These are phyloP conservation scores for Asobara japonica DNA, from an alignment of 1,140 invertebrate species.

Conservation along the genomic window DNA sequence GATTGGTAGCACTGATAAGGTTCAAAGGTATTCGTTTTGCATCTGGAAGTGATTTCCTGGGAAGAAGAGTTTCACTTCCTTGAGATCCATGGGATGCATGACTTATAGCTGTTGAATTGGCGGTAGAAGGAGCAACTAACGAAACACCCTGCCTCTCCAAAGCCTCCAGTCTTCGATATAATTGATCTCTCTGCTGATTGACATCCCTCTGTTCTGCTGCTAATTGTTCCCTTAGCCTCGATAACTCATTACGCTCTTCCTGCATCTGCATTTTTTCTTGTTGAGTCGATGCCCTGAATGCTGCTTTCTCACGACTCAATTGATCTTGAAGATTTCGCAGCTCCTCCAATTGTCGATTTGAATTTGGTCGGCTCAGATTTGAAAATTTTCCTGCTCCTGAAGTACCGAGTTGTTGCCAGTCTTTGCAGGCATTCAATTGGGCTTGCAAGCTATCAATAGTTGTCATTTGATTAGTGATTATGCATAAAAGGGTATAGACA, in stretches of 20 bases:
- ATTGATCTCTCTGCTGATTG: slow-evolving; percentile 84
- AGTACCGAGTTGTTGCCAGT: slow-evolving; percentile 36
- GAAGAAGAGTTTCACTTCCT: slow-evolving; percentile 46
- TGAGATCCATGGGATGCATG: slow-evolving; percentile 44
- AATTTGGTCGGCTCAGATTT: slow-evolving; percentile 65
- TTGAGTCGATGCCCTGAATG: slow-evolving; percentile 74
- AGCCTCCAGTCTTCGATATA: slow-evolving; percentile 84
- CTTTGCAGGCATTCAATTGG: slow-evolving; percentile 70
- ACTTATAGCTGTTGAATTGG: slow-evolving; percentile 49
- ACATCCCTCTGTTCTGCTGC: slow-evolving; percentile 83
- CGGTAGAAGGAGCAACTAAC: slow-evolving; percentile 51
- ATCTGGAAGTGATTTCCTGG: slow-evolving; percentile 50
- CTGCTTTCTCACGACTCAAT: slow-evolving; percentile 82
- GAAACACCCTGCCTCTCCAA: slow-evolving; percentile 78
- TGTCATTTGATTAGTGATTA: slow-evolving; percentile 86
- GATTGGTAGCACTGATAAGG: slow-evolving; percentile 83
- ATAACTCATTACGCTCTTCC: slow-evolving; percentile 72
- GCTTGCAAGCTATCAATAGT: slow-evolving; percentile 81
- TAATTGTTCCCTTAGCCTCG: slow-evolving; percentile 72
- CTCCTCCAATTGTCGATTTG: slow-evolving; percentile 77
- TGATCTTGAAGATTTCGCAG: slow-evolving; percentile 79
- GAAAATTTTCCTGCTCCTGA: slow-evolving; percentile 57
- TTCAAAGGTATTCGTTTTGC: slow-evolving; percentile 73
- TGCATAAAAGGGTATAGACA: slow-evolving; percentile 83
- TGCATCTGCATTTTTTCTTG: slow-evolving; percentile 75